A percentile compares a stretch with the other conserved stretches of the same genome.
Conservation (phyloP, 2,113 vertebrate species). For the Macheiramphus alcinus region DNA sequence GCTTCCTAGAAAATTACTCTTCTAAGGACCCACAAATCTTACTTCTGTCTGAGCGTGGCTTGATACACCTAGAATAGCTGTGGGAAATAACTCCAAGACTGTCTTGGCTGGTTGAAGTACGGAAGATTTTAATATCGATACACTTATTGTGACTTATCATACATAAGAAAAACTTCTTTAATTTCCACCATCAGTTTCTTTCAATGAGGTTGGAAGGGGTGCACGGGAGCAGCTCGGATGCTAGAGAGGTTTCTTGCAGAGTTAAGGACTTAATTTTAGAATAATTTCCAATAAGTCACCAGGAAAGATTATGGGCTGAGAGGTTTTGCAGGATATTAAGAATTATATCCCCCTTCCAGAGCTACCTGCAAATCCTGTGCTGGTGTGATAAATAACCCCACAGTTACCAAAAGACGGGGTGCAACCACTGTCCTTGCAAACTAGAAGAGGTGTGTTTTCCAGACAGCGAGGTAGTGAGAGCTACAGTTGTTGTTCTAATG, state of each 20-base stretch:
- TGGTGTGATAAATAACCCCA: conserved; percentile 3
- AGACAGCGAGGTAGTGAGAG: conserved; percentile 42
- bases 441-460: conserved; percentile 46
- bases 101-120: conserved; percentile 10
- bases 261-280: conserved; percentile 62
- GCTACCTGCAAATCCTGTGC: conserved; percentile 1
- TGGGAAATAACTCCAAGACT: conserved; percentile 34
- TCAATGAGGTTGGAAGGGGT: conserved; percentile 58
- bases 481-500: conserved; percentile 71
- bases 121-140: conserved; percentile 33
- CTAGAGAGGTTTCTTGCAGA: conserved; percentile 46
- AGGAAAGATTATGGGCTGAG: conserved; percentile 8
- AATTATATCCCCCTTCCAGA: conserved; percentile 3
- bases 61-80: conserved; percentile 10
- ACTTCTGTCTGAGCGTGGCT: neutral
- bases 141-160: neutral
- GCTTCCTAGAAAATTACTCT: conserved; percentile 13
- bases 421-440: conserved; percentile 44
- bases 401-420: neutral
- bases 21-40: conserved; percentile 39
- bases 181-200: conserved; percentile 44
- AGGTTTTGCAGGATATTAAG: conserved; percentile 50
- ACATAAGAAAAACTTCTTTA: conserved; percentile 21
- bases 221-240: conserved; percentile 27
- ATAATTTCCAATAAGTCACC: conserved; percentile 53